These are phyloP conservation scores for Odontothrips loti DNA, from an alignment of 2,888 invertebrate genomes.

Conservation along the genomic window DNA sequence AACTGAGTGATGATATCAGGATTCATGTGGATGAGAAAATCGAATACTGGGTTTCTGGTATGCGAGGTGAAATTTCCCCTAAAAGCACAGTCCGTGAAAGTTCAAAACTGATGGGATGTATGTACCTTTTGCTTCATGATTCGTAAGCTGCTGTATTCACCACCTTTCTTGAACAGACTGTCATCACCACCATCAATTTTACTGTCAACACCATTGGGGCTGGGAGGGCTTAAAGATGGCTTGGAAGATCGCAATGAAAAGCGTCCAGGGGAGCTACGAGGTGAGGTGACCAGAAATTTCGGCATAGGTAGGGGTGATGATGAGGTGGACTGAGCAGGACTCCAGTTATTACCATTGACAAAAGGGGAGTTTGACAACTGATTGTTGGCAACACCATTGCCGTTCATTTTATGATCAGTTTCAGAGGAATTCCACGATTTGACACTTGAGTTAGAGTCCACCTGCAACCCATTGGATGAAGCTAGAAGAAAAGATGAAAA, in stretches of 20 bases:
- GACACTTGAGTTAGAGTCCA: neutral
- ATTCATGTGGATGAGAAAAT: no score
- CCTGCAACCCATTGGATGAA: neutral
- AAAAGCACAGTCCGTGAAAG: constrained; percentile 27
- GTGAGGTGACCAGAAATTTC: neutral
- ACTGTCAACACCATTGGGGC: neutral
- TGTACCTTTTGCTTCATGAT: constrained; percentile 47
- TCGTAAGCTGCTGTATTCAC: constrained; percentile 46
- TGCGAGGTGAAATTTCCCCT: neutral
- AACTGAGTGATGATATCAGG: no score
- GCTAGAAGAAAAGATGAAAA: neutral
- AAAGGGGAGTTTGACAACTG: neutral
- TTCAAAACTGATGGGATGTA: neutral
- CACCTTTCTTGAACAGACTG: constrained; percentile 32
- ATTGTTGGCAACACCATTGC: neutral
- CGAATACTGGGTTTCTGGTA: neutral
- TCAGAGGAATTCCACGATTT: neutral
- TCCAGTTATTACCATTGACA: neutral
- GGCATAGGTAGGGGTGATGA: neutral
- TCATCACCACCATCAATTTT: neutral
- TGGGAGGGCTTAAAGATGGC: neutral
- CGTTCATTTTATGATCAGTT: neutral
- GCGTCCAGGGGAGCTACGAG: neutral
- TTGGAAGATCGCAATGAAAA: neutral
- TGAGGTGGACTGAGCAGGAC: neutral